These are phyloP conservation scores for Prinia subflava DNA, from an alignment of 2,113 vertebrate genomes.

Conservation along the genomic window DNA sequence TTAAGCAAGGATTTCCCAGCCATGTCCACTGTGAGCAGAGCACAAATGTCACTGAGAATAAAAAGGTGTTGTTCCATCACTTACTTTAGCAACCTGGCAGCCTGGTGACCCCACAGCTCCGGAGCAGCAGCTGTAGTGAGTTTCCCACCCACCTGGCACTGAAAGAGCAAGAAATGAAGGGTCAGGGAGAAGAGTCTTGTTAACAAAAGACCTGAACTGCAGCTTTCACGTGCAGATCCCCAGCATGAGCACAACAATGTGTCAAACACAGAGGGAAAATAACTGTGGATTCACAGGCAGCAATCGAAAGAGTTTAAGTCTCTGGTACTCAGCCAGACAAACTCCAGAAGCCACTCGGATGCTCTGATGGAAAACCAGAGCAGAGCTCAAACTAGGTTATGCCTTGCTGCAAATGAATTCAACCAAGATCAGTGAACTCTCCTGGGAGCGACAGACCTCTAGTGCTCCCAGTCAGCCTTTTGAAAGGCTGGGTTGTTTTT, in stretches of 20 bases:
- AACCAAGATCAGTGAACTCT: neutral
- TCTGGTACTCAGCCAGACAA: neutral
- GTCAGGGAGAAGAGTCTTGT: neutral
- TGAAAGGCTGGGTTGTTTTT: neutral
- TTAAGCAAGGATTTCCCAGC: neutral
- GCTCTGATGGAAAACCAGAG: neutral
- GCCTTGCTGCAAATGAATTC: neutral
- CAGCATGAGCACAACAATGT: neutral
- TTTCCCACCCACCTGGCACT: slow-evolving; percentile 93
- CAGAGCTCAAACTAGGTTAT: neutral
- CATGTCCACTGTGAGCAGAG: neutral
- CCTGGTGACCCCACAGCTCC: slow-evolving; percentile 84
- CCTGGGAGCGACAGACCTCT: neutral
- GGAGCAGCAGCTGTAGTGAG: slow-evolving; percentile 89
- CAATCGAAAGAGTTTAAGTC: neutral
- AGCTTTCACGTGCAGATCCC: neutral
- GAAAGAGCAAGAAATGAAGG: neutral
- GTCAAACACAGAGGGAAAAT: neutral
- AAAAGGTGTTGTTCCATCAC: neutral
- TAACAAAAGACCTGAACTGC: neutral
- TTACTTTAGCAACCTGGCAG: slow-evolving; percentile 89
- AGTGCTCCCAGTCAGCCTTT: neutral
- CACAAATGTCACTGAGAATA: neutral
- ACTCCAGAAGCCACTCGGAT: neutral
- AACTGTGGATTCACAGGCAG: neutral